A percentile compares a stretch with the other conserved stretches of the same genome.
These are phyloP conservation scores for Fabriciana adippe DNA, from an alignment of 2,888 invertebrate species.

Conservation along the genomic window DNA sequence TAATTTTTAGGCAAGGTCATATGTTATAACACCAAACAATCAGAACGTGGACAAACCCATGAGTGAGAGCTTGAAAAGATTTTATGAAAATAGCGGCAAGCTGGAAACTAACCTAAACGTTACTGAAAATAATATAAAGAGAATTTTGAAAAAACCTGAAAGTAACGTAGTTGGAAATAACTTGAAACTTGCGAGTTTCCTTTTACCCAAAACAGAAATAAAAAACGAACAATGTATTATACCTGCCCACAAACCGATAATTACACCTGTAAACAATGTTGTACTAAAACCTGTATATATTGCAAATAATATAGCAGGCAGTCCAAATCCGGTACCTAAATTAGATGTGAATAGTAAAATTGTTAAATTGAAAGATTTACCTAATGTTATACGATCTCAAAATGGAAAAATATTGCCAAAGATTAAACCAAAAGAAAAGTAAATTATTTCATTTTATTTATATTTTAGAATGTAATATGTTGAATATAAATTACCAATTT, in stretches of 20 bases:
- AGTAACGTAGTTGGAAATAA: constrained; percentile 62
- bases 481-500: background rate
- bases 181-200: constrained; percentile 70
- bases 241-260: constrained; percentile 40
- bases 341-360: constrained; percentile 70
- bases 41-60: constrained; percentile 59
- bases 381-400: constrained; percentile 46
- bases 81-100: constrained; percentile 77
- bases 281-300: constrained; percentile 59
- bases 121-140: constrained; percentile 51
- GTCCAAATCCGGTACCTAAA: constrained; percentile 49
- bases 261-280: constrained; percentile 42
- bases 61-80: constrained; percentile 73
- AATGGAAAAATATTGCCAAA: constrained; percentile 66
- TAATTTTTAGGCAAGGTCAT: constrained; percentile 65
- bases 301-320: constrained; percentile 39
- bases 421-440: constrained; percentile 74
- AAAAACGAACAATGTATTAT: constrained; percentile 33
- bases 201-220: constrained; percentile 63
- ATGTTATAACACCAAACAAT: constrained; percentile 58
- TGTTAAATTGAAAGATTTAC: constrained; percentile 64
- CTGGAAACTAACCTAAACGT: constrained; percentile 62
- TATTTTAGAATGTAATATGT: background rate
- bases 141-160: constrained; percentile 59
- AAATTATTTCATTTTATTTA: constrained; percentile 45